phyloP scores from a whole-genome alignment of 1,140 invertebrate genomes.

The Gryon sp. region DNA sequence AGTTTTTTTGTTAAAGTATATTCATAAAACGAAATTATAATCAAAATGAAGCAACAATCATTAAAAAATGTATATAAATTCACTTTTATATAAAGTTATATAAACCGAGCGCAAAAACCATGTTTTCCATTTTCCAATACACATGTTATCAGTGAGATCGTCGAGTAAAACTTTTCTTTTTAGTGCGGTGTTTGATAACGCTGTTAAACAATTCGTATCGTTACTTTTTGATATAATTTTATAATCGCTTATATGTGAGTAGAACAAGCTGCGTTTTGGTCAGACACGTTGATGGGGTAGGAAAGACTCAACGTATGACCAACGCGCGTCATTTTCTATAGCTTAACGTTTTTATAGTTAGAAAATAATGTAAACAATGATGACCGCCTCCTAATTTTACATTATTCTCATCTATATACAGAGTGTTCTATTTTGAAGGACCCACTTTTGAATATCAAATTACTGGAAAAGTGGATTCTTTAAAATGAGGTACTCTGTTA shows the following conservation, averaged over 20 bases:
- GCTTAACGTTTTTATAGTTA: slow-evolving; percentile 17
- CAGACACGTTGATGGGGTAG: background rate
- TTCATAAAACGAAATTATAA: too few relatives aligned
- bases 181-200: slow-evolving; percentile 47
- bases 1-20: too few relatives aligned
- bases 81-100: too few relatives aligned
- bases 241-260: slow-evolving; percentile 19
- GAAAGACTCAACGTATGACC: slow-evolving; percentile 1
- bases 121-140: slow-evolving; percentile 33
- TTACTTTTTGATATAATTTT: slow-evolving; percentile 28
- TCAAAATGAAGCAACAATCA: too few relatives aligned
- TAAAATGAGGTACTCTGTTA: too few relatives aligned
- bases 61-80: background rate
- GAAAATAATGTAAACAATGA: slow-evolving; percentile 23
- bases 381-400: slow-evolving; percentile 14
- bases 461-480: too few relatives aligned
- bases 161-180: slow-evolving; percentile 32
- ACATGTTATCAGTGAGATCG: slow-evolving; percentile 30
- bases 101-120: slow-evolving; percentile 5
- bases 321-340: slow-evolving; percentile 11
- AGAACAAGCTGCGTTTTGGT: slow-evolving; percentile 1
- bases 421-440: too few relatives aligned
- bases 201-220: slow-evolving; percentile 19
- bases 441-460: too few relatives aligned
- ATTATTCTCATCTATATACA: background rate